phyloP scores from a whole-genome alignment of 2,113 vertebrate genomes.

The Cyanoramphus novaezelandiae region DNA sequence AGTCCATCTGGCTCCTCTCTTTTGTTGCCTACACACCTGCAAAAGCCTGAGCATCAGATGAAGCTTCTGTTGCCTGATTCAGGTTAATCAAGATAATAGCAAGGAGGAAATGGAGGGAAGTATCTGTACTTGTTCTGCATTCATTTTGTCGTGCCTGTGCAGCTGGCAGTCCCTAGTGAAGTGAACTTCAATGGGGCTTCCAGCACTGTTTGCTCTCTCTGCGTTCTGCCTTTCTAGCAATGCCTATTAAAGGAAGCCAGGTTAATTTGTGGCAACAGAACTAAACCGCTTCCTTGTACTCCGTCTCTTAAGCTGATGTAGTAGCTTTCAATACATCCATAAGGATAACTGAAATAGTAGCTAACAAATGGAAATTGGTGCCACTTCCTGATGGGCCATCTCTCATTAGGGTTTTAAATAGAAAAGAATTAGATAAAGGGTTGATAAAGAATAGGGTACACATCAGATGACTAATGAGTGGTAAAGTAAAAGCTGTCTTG shows the following conservation, averaged over 20 bases:
- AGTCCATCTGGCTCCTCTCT: neutral
- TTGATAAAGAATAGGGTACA: neutral
- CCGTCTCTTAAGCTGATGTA: fast-evolving
- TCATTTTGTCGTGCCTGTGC: neutral
- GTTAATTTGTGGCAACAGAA: neutral
- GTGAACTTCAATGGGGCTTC: neutral
- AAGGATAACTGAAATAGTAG: neutral
- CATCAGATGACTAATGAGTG: neutral
- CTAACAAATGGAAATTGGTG: neutral
- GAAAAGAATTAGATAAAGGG: neutral
- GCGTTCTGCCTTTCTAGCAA: neutral
- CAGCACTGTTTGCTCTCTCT: neutral
- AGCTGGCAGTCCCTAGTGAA: neutral
- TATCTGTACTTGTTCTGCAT: neutral
- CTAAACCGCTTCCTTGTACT: neutral
- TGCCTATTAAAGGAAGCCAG: neutral
- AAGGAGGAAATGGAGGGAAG: slow-evolving; percentile 7
- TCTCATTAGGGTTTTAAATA: neutral
- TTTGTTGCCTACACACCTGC: neutral
- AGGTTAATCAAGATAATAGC: neutral
- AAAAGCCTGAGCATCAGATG: neutral
- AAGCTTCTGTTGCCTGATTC: neutral
- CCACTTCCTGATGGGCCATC: neutral
- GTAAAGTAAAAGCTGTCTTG: neutral
- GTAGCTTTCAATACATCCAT: neutral